Evolutionary conservation across 2,797 vertebrate species (phyloP).

Genomic region (Luscinia luscinia): DNA sequence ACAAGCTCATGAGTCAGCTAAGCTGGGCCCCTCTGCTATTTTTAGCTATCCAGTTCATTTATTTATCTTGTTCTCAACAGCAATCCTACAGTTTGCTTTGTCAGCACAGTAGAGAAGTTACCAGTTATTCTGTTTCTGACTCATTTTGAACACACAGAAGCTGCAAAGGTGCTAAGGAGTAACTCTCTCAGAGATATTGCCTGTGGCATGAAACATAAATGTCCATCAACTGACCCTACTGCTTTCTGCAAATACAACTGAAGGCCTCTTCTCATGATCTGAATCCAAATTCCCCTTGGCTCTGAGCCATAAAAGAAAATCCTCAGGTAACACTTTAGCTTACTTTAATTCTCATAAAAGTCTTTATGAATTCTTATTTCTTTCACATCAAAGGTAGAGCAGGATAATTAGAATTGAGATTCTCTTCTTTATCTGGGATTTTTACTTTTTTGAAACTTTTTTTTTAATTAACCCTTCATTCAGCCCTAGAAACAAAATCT

Average conservation of each 20-base stretch:
- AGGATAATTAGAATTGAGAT: neutral
- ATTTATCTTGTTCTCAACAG: constrained; percentile 41
- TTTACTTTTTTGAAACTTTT: neutral
- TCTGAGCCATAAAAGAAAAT: neutral
- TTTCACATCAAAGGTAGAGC: constrained; percentile 1
- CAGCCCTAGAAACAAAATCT: neutral
- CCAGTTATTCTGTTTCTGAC: neutral
- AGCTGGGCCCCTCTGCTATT: neutral
- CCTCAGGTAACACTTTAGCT: neutral
- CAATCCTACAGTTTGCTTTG: constrained; percentile 23
- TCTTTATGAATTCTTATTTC: constrained; percentile 7
- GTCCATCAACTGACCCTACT: neutral
- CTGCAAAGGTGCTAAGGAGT: neutral
- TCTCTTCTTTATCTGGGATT: neutral
- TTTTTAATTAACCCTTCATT: neutral
- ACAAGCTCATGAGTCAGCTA: neutral
- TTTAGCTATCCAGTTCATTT: constrained; percentile 16
- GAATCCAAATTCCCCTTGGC: neutral
- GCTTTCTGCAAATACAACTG: neutral
- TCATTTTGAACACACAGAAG: constrained; percentile 10
- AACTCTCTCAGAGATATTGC: neutral
- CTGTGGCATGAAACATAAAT: constrained; percentile 2
- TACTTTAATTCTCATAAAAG: constrained; percentile 16
- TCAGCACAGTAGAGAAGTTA: constrained; percentile 42
- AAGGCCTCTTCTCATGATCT: neutral